Evolutionary conservation across 1,140 invertebrate species (phyloP).

Genomic region (Drosophila tropicalis): DNA sequence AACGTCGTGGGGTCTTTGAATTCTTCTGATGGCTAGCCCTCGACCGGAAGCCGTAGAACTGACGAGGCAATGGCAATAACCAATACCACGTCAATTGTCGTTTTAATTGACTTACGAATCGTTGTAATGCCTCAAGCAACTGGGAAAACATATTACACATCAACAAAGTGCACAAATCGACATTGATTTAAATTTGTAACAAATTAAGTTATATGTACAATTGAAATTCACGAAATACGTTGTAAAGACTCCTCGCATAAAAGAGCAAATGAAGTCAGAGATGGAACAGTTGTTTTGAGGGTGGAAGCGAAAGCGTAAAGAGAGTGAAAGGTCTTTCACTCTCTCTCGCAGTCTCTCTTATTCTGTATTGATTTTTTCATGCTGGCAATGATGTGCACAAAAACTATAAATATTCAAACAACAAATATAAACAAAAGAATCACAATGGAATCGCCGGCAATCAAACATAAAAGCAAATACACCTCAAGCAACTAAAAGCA

Average conservation of each 20-base stretch:
- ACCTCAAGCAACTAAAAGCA: not conserved
- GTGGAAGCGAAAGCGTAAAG: slow-evolving; percentile 12
- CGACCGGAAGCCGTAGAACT: slow-evolving; percentile 65
- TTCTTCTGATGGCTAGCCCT: slow-evolving; percentile 47
- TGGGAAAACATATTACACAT: slow-evolving; percentile 56
- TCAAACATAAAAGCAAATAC: not conserved
- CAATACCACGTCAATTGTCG: slow-evolving; percentile 60
- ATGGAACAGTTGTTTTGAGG: not conserved
- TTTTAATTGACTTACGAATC: slow-evolving; percentile 72
- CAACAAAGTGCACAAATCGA: not conserved
- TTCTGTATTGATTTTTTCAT: slow-evolving; percentile 69
- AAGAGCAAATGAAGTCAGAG: slow-evolving; percentile 33
- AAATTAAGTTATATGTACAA: slow-evolving; percentile 3
- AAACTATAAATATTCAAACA: slow-evolving; percentile 19
- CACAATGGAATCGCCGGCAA: slow-evolving; percentile 1
- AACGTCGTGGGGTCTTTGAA: slow-evolving; percentile 36
- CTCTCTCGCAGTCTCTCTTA: slow-evolving; percentile 8
- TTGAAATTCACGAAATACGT: slow-evolving; percentile 33
- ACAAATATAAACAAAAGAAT: slow-evolving; percentile 46
- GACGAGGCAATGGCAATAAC: slow-evolving; percentile 47
- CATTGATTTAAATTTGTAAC: not conserved
- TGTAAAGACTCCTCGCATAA: slow-evolving; percentile 37
- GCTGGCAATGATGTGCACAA: slow-evolving; percentile 49
- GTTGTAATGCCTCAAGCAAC: slow-evolving; percentile 57
- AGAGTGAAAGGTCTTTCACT: slow-evolving; percentile 9